These are phyloP conservation scores for Drosophila micromelanica DNA, from an alignment of 1,140 invertebrate species.

Conservation along the genomic window DNA sequence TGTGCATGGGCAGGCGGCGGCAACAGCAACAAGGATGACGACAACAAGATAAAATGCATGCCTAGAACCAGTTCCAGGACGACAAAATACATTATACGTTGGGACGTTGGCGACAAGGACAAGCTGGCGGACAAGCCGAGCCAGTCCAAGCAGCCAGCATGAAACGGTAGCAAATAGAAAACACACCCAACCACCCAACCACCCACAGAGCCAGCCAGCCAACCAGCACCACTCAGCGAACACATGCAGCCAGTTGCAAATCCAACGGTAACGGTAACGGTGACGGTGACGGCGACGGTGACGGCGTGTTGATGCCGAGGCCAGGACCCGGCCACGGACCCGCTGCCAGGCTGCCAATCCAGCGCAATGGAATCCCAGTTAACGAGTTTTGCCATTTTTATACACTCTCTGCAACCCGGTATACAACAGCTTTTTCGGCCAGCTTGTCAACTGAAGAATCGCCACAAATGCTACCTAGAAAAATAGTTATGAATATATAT, in stretches of 20 bases:
- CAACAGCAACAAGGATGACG: slow-evolving; percentile 60
- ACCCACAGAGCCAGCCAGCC: slow-evolving; percentile 30
- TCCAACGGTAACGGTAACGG: slow-evolving; percentile 36
- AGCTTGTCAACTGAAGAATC: background rate
- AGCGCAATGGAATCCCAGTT: slow-evolving; percentile 68
- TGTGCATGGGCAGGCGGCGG: slow-evolving; percentile 50
- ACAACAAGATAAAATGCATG: slow-evolving; percentile 81
- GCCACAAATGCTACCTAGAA: too few species aligned
- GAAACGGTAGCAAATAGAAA: slow-evolving; percentile 73
- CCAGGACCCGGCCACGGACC: slow-evolving; percentile 17
- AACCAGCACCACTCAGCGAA: slow-evolving; percentile 22
- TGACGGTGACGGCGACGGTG: slow-evolving; percentile 8
- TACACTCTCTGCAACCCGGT: slow-evolving; percentile 11
- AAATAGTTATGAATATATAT: too few species aligned
- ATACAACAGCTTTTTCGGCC: slow-evolving; percentile 1
- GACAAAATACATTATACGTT: slow-evolving; percentile 71
- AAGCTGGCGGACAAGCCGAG: slow-evolving; percentile 22
- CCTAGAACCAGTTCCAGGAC: slow-evolving; percentile 42
- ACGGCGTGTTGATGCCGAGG: slow-evolving; percentile 15
- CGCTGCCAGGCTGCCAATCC: slow-evolving; percentile 46
- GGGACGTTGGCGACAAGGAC: slow-evolving; percentile 26
- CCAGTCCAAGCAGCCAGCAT: slow-evolving; percentile 32
- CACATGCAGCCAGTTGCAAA: slow-evolving; percentile 64
- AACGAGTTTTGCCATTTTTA: slow-evolving; percentile 71
- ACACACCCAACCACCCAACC: slow-evolving; percentile 35